These are phyloP conservation scores for Zalophus californianus DNA, from an alignment of 2,797 vertebrate genomes.

Conservation along the genomic window DNA sequence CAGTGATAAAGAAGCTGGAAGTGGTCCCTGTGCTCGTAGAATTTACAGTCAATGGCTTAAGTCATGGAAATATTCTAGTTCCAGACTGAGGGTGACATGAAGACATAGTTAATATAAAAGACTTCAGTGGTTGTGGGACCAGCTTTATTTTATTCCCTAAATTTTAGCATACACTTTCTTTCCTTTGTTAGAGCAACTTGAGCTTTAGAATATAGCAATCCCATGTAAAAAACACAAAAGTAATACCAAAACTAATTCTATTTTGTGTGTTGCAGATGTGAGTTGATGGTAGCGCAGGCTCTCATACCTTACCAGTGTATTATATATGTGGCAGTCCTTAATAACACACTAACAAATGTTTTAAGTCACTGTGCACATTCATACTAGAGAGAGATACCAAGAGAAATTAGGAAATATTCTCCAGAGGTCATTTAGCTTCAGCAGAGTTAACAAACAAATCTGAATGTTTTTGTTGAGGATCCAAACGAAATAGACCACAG, in stretches of 20 bases:
- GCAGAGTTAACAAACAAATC: constrained; percentile 7
- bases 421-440: constrained; percentile 23
- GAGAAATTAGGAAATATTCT: constrained; percentile 55
- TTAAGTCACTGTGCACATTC: neutral
- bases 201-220: neutral
- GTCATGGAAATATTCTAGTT: neutral
- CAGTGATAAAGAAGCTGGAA: neutral
- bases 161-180: neutral
- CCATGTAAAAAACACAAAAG: neutral
- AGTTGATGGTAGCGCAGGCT: neutral
- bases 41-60: neutral
- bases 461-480: constrained; percentile 23
- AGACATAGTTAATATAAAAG: neutral
- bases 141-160: neutral
- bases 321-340: neutral
- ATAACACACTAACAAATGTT: neutral
- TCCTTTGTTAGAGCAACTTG: neutral
- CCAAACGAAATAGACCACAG: neutral
- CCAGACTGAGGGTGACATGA: neutral
- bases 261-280: neutral
- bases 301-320: neutral
- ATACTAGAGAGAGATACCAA: neutral
- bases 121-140: rapidly evolving
- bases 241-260: neutral
- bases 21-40: neutral